A percentile compares a stretch with the other conserved stretches of the same genome.
These are phyloP conservation scores for Dendrocincla tyrannina DNA, from an alignment of 2,797 vertebrate genomes.

Conservation along the genomic window DNA sequence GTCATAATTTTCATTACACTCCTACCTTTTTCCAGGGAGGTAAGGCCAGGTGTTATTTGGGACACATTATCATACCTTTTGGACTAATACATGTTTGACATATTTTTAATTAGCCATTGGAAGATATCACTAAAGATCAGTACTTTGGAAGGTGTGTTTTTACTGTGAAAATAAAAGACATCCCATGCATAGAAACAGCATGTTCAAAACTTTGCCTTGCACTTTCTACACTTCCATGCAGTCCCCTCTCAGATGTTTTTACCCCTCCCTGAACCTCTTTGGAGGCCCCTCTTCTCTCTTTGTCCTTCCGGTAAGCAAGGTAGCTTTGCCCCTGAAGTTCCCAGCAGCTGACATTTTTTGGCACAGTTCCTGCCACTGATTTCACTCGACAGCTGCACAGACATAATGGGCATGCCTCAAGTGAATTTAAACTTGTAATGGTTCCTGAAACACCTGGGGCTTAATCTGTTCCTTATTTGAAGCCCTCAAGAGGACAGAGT, in stretches of 20 bases:
- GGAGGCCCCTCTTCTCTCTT: not conserved
- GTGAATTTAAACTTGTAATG: not conserved
- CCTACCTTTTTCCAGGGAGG: not conserved
- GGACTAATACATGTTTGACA: not conserved
- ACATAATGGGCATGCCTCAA: not conserved
- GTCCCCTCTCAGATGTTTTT: not conserved
- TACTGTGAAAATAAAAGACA: not conserved
- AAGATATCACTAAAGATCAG: not conserved
- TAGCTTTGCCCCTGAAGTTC: not conserved
- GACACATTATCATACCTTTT: not conserved
- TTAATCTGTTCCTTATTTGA: not conserved
- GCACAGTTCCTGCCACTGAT: not conserved
- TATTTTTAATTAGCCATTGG: not conserved
- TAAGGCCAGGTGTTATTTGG: not conserved
- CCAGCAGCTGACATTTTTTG: not conserved
- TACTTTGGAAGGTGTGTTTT: not conserved
- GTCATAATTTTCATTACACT: not conserved
- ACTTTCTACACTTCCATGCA: not conserved
- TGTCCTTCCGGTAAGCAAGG: not conserved
- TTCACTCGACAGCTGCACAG: not conserved
- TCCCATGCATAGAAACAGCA: not conserved
- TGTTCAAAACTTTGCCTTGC: not conserved
- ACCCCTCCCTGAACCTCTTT: not conserved
- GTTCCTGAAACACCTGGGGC: not conserved
- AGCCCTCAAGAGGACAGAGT: not conserved